These are phyloP conservation scores for Hirtodrosophila confusa DNA, from an alignment of 2,888 invertebrate genomes.

Conservation along the genomic window DNA sequence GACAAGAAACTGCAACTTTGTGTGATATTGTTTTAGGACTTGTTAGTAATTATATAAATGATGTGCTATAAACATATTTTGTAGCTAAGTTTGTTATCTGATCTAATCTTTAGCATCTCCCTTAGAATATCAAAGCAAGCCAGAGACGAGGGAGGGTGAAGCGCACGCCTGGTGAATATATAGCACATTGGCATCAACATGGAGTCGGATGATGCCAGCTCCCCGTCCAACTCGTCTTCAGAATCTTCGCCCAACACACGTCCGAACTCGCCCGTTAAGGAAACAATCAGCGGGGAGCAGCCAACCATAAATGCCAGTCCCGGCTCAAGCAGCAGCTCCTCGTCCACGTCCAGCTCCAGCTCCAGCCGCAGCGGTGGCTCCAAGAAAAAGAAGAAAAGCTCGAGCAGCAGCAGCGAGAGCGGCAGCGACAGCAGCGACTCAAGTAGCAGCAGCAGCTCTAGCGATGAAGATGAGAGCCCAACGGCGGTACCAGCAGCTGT, in stretches of 20 bases:
- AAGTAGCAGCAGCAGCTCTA: conserved; percentile 67
- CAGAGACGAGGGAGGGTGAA: neutral
- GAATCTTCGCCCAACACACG: conserved; percentile 84
- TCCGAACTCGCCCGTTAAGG: conserved; percentile 71
- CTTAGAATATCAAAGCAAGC: conserved; percentile 30
- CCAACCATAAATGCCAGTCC: conserved; percentile 8
- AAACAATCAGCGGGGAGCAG: conserved; percentile 16
- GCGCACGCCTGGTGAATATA: conserved; percentile 1
- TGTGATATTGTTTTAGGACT: conserved; percentile 12
- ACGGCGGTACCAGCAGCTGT: neutral
- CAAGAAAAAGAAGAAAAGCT: conserved; percentile 60
- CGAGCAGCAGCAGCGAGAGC: conserved; percentile 72
- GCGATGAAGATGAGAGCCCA: conserved; percentile 12
- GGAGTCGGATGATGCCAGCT: conserved; percentile 83
- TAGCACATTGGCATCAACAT: conserved; percentile 53
- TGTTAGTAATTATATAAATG: conserved; percentile 3
- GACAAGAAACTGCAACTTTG: conserved; percentile 1
- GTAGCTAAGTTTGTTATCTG: conserved; percentile 1
- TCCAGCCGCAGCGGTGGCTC: conserved; percentile 65
- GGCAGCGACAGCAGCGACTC: conserved; percentile 52
- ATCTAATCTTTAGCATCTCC: conserved; percentile 44
- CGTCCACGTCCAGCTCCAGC: conserved; percentile 75
- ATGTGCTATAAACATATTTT: conserved; percentile 1
- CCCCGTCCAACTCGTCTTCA: conserved; percentile 78
- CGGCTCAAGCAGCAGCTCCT: conserved; percentile 60